Base-by-base conservation (phyloP, 2,113 vertebrate species). In the Pangasianodon hypophthalmus region DNA sequence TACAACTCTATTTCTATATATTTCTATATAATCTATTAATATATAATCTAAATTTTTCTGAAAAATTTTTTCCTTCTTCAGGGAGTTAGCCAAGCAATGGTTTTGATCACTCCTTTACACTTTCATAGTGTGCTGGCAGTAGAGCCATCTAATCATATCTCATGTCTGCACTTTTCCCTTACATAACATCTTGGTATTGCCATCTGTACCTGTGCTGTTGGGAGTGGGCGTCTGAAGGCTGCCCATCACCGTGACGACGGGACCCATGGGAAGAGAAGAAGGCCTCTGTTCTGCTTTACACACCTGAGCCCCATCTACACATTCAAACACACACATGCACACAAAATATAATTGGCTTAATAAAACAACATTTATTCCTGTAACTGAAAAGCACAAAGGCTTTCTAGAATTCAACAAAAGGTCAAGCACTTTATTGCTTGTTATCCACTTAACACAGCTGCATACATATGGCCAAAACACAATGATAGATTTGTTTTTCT, bases 271-370 rank as follows among this genome's bases (percentile, higher is more conserved):
- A 93, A 99, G 93, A 52, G 98, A 98, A 14, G 98, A 99, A n/a
- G 98, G 98, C 91, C 98, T 97, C 93, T 97, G 97, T 95, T 99
- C 98, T 90, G 96, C 97, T 96, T 98, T 99, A 96, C 98, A 98
- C 94, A 97, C 90, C 96, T 98, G 98, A 94, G 97, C 94, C 94
- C 96, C 94, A 94, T 99, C 98, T 99, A 92, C 32, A 67, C 32
- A 32, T 48, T 41, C 50, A 88, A 77, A 93, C 48, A 52, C 26
- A 93, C 84, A 90, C 24, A 56, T 11, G 71, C 86, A 87, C 87
- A 89, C 29, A 41, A 16, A 54, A 32, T 1, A 26, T 13, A 11
- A 44, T 50, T 8, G 44, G 87, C 54, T 9, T 26, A 83, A 52
- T 46, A 10, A 84, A 54, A 67, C 29, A 9, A 85, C 26, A 32